phyloP scores from a whole-genome alignment of 2,113 vertebrate genomes.

The Lonchura striata region DNA sequence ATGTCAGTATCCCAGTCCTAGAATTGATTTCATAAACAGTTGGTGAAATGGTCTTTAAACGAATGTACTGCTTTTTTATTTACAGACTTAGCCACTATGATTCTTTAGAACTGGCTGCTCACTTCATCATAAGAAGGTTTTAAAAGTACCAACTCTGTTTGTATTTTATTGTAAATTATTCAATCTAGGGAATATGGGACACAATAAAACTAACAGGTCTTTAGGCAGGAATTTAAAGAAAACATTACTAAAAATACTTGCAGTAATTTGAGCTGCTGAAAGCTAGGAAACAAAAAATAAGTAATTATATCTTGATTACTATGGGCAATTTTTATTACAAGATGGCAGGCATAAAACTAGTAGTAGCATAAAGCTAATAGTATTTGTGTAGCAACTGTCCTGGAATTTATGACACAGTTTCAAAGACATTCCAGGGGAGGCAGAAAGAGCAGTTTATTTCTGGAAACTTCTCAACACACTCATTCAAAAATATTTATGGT shows the following conservation, averaged over 20 bases:
- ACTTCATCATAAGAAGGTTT: conserved; percentile 41
- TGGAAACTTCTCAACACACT: background rate
- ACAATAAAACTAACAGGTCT: background rate
- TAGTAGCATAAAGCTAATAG: background rate
- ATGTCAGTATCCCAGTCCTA: conserved; percentile 35
- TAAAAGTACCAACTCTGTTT: conserved; percentile 51
- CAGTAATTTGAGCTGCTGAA: conserved; percentile 2
- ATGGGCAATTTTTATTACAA: background rate
- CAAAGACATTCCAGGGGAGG: background rate
- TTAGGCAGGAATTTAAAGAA: conserved; percentile 28
- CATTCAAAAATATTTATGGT: background rate
- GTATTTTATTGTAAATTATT: conserved; percentile 43
- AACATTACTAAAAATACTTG: background rate
- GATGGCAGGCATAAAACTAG: background rate
- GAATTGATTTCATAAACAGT: conserved; percentile 39
- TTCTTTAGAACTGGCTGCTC: conserved; percentile 28
- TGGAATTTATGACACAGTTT: background rate
- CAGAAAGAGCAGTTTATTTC: background rate
- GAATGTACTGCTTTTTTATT: background rate
- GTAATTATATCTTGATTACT: background rate
- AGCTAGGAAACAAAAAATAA: background rate
- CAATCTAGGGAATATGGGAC: background rate
- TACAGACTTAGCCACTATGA: background rate
- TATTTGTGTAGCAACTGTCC: background rate
- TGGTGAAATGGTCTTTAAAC: conserved; percentile 17